Base-by-base conservation (phyloP, 2,797 vertebrate genomes). In the Rhabdomys pumilio region DNA sequence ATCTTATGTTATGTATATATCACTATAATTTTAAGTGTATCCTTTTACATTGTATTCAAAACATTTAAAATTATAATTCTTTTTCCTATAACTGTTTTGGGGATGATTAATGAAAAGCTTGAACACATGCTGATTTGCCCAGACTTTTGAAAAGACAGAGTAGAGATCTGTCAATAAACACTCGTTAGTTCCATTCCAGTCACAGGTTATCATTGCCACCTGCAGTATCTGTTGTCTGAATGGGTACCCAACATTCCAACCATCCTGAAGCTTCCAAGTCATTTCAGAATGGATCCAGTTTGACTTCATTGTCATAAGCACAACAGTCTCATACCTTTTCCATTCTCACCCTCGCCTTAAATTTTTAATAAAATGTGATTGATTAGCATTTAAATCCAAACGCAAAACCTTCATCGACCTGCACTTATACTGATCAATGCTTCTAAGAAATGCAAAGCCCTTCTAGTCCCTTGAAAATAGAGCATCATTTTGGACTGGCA, bases 381-480 rank as follows among this genome's bases (percentile, higher is more conserved):
- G 98, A 98, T 98, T 98, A 98, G 98, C 97, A 97, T 98, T 98
- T 98, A 98, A 98, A 99, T 97, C 96, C 95, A 97, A 98, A 97
- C 82, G 96, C 95, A 97, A 98, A 98, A 98, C 95, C 90, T 84
- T 97, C 84, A 94, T 97, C 89, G 97, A 98, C 94, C 96, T 97
- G 97, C 96, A 97, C 96, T 98, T 98, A 98, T 7, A 84, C 87
- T 97, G 97, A 98, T 98, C 98, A 97, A 98, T 98, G 87, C 90
- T 98, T 97, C 98, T 97, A 98, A 98, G 98, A 98, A 98, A 97
- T 93, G 57, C 88, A 96, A 97, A 98, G 80, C 93, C 98, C 44
- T 86, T 98, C 50, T 84, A 95, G 57, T 94, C 93, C 15, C 0
- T 19, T 61, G 91, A 95, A 67, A 34, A 97, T 50, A 85, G 87